Evolutionary conservation across 2,797 vertebrate genomes (phyloP).

Genomic region (Notolabrus celidotus): DNA sequence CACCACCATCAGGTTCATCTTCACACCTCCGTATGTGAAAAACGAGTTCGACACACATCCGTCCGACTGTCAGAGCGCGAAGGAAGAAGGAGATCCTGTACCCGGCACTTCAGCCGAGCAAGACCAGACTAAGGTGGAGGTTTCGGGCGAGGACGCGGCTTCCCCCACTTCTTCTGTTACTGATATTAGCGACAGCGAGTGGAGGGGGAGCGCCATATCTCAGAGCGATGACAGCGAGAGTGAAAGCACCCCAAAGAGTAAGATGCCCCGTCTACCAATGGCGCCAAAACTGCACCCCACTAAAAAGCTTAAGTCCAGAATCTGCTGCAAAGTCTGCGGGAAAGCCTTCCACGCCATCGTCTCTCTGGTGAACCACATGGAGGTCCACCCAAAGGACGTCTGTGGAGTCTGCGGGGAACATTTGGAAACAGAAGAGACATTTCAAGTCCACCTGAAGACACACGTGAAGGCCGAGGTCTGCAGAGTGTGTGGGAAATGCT

Average conservation of each 20-base stretch:
- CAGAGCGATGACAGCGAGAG: slow-evolving; percentile 26
- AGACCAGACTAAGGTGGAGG: not conserved
- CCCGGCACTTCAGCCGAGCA: slow-evolving; percentile 42
- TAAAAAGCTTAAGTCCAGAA: slow-evolving; percentile 28
- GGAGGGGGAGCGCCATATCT: slow-evolving; percentile 9
- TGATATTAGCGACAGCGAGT: slow-evolving; percentile 49
- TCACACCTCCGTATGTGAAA: slow-evolving; percentile 26
- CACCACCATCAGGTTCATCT: slow-evolving; percentile 40
- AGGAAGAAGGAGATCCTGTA: slow-evolving; percentile 21
- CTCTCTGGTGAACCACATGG: slow-evolving; percentile 67
- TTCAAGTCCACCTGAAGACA: slow-evolving; percentile 46
- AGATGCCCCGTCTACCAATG: not conserved
- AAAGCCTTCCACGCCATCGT: slow-evolving; percentile 47
- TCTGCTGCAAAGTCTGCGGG: slow-evolving; percentile 64
- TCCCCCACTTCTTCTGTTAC: slow-evolving; percentile 1
- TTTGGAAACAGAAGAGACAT: slow-evolving; percentile 30
- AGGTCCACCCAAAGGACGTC: slow-evolving; percentile 48
- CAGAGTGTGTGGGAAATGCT: slow-evolving; percentile 69
- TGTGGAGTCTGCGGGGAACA: slow-evolving; percentile 58
- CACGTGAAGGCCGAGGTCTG: slow-evolving; percentile 59
- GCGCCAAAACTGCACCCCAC: not conserved
- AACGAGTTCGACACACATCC: slow-evolving; percentile 1
- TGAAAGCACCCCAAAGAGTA: slow-evolving; percentile 7
- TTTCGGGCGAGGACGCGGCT: fast-evolving
- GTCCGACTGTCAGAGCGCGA: not conserved